phyloP scores from a whole-genome alignment of 2,113 vertebrate genomes.

The Fukomys damarensis region DNA sequence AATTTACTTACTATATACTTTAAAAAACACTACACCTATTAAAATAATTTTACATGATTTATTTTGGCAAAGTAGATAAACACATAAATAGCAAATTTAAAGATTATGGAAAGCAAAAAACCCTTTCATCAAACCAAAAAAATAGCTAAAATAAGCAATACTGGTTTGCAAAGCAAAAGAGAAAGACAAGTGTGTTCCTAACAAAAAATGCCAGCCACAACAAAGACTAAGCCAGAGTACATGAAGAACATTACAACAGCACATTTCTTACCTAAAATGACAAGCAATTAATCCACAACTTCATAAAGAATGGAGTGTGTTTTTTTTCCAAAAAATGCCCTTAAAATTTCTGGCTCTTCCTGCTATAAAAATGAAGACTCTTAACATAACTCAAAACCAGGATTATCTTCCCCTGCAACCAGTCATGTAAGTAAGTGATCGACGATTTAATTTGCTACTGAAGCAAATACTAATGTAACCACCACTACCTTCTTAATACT shows the following conservation, averaged over 20 bases:
- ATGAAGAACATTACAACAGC: slow-evolving; percentile 66
- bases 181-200: slow-evolving; percentile 37
- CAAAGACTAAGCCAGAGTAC: slow-evolving; percentile 76
- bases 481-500: slow-evolving; percentile 40
- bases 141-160: slow-evolving; percentile 40
- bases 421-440: slow-evolving; percentile 53
- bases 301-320: slow-evolving; percentile 22
- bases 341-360: slow-evolving; percentile 26
- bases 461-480: slow-evolving; percentile 67
- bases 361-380: slow-evolving; percentile 47
- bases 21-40: slow-evolving; percentile 50
- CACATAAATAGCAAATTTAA: slow-evolving; percentile 24
- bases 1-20: slow-evolving; percentile 43
- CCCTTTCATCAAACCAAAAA: slow-evolving; percentile 60
- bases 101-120: slow-evolving; percentile 43
- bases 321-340: slow-evolving; percentile 11
- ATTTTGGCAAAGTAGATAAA: slow-evolving; percentile 24
- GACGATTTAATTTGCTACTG: slow-evolving; percentile 71
- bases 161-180: neutral
- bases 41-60: slow-evolving; percentile 63
- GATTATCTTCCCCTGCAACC: slow-evolving; percentile 40
- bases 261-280: slow-evolving; percentile 66
- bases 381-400: slow-evolving; percentile 46
- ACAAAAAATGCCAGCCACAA: slow-evolving; percentile 75
- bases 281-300: slow-evolving; percentile 58